Evolutionary conservation across 2,888 invertebrate species (phyloP).

Genomic region (Drosophila monieri): DNA sequence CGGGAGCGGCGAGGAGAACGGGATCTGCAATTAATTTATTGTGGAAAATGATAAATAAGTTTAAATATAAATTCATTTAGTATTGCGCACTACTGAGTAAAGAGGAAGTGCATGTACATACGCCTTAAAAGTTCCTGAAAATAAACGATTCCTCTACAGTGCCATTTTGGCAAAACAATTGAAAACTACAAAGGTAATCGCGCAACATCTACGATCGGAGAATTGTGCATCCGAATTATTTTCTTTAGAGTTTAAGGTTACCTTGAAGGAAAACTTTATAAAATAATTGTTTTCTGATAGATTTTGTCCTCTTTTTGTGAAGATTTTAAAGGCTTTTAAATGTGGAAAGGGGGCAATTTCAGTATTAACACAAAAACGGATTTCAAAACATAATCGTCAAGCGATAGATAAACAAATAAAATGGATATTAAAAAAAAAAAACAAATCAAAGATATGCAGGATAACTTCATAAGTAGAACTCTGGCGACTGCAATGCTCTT

Average conservation of each 20-base stretch:
- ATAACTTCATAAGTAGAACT: conserved; percentile 39
- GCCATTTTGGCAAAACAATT: not conserved
- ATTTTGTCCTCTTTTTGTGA: not conserved
- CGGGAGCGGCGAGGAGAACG: conserved; percentile 82
- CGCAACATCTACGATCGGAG: not conserved
- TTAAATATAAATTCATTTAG: not conserved
- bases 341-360: not conserved
- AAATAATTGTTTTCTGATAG: not conserved
- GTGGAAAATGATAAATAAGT: conserved; percentile 10
- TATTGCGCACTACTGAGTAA: not conserved
- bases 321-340: not conserved
- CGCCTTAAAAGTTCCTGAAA: conserved; percentile 9
- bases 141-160: not conserved
- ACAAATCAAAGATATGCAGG: conserved; percentile 28
- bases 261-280: not conserved
- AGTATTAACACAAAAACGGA: not conserved
- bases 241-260: not conserved
- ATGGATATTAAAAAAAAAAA: not conserved
- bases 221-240: not conserved
- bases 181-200: not conserved
- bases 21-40: conserved; percentile 76
- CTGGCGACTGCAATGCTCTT: conserved; percentile 39
- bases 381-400: not conserved
- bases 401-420: not conserved
- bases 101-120: conserved; percentile 15